Conservation (phyloP, 2,113 vertebrate genomes). For the Pimephales promelas region DNA sequence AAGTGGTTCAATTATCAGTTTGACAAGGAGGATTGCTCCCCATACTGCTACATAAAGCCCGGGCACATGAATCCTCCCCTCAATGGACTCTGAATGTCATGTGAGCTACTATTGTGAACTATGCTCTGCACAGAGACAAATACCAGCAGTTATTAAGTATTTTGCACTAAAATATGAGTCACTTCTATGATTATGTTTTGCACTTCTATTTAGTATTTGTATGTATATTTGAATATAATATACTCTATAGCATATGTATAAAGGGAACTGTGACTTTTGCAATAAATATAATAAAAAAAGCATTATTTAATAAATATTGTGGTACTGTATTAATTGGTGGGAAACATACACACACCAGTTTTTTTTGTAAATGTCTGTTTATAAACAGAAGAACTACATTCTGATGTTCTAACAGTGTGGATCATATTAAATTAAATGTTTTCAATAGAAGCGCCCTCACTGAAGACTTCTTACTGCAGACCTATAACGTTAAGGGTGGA, state of each 20-base stretch:
- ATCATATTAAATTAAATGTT: background rate
- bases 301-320: background rate
- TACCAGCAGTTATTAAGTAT: background rate
- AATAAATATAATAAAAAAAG: background rate
- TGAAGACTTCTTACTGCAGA: background rate
- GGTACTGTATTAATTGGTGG: background rate
- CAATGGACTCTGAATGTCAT: background rate
- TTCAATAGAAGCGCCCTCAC: background rate
- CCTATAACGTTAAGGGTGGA: background rate
- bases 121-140: background rate
- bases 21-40: slow-evolving; percentile 12
- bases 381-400: background rate
- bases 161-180: slow-evolving; percentile 18
- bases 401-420: background rate
- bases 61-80: slow-evolving; percentile 30
- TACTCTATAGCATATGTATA: background rate
- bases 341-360: background rate
- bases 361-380: background rate
- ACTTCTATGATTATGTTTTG: slow-evolving; percentile 6
- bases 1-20: slow-evolving; percentile 68
- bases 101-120: background rate
- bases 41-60: slow-evolving; percentile 56
- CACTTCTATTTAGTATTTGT: background rate
- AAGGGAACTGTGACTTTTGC: background rate
- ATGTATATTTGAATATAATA: background rate